These are phyloP conservation scores for Cherax destructor DNA, from an alignment of 1,140 invertebrate genomes.

Conservation along the genomic window DNA sequence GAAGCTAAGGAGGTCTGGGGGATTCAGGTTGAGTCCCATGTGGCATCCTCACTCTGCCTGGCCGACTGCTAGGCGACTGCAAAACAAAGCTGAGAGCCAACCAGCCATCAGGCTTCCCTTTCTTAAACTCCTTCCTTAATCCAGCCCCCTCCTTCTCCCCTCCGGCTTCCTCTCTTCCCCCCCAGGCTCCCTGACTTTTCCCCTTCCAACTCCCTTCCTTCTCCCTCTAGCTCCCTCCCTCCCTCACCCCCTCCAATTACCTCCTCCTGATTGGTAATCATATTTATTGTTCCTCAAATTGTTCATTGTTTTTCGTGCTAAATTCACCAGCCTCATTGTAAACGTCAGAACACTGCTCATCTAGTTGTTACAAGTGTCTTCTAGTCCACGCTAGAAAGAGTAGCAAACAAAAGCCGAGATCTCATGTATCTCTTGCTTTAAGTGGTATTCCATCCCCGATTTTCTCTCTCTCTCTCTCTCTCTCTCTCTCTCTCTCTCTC, in stretches of 20 bases:
- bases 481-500: too few relatives aligned
- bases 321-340: too few relatives aligned
- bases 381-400: too few relatives aligned
- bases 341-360: too few relatives aligned
- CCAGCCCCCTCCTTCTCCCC: background rate
- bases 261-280: too few relatives aligned
- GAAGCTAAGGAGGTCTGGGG: background rate
- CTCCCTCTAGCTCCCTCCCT: background rate
- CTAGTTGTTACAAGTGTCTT: too few relatives aligned
- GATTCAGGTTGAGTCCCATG: background rate
- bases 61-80: constrained; percentile 1
- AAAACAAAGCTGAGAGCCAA: constrained; percentile 9
- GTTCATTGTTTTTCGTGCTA: too few relatives aligned
- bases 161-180: background rate
- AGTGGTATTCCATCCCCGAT: too few relatives aligned
- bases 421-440: too few relatives aligned
- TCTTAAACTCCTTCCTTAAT: background rate
- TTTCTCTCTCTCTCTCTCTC: background rate
- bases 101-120: background rate
- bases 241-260: too few relatives aligned
- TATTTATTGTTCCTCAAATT: too few relatives aligned
- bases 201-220: background rate
- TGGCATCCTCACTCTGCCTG: background rate
- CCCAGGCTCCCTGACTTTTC: background rate
- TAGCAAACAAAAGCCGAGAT: too few relatives aligned